Evolutionary conservation across 2,888 invertebrate species (phyloP), one percentile per base, ranked within the genome.

Genomic region (Netelia melanura): DNA sequence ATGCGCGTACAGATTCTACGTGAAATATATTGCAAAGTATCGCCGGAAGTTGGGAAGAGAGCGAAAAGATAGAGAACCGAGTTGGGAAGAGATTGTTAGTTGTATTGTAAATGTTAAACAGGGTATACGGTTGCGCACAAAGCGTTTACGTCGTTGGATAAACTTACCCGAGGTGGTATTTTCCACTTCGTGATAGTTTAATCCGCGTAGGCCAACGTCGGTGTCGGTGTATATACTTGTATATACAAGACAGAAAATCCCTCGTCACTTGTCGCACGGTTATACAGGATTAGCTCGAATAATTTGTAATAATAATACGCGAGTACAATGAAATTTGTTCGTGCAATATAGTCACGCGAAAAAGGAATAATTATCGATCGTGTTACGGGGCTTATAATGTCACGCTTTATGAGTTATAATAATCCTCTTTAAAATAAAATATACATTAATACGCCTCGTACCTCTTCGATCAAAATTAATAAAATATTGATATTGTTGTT

Each of bases 241-340:
- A 44, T n/a, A 48, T 14, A 11, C 14, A 14, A 1, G 48, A 14
- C 1, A 14, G 3, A 1, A 3, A 48, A 48, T 43, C 44, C 56
- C 1, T 23, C 56, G 67, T 44, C 43, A 68, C 25, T 56, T 77
- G 44, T 2, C 25, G 23, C 76, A 21, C 23, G 25, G n/a, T 10
- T 67, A 48, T 43, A 58, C 23, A 21, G 64, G 76, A 23, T 67
- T 48, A 48, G 11, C 44, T n/a, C 25, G 67, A 17, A 30, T 61
- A 56, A 77, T 77, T 58, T 44, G 48, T 17, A 52, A 67, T 56
- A 61, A 77, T 67, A 30, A 77, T 44, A 61, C 44, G 38, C 25
- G 30, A 6, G 0, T 9, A 3, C 23, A 67, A 1, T 23, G 21
- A 44, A 21, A 44, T 67, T 17, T 48, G 11, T 3, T 30, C 30